Evolutionary conservation across 2,888 invertebrate species (phyloP), one percentile per base, ranked within the genome.

Genomic region (Zele albiditarsus): DNA sequence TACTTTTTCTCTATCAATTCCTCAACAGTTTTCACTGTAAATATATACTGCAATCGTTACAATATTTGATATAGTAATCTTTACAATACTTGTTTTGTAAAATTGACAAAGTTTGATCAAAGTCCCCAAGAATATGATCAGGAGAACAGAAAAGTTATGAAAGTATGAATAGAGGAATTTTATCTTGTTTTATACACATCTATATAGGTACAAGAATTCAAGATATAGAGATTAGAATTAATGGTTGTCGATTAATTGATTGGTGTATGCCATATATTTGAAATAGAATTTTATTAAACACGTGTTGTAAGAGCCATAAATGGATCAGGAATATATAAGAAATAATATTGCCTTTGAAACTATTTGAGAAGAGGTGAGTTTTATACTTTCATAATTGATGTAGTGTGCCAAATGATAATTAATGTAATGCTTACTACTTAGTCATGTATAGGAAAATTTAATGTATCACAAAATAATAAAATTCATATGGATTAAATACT

Each of bases 81-180:
- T 14, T 28, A 23, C 62, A 4, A 27, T 53, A 58, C 28, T 28
- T 27, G 33, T 60, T 27, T 33, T 25, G 38, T 70, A 60, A 20
- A 70, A 70, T 70, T 70, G 38, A 60, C 60, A 70, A 60, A 70
- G 70, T 70, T 70, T 42, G 70, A 70, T 70, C 70, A 60, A 60
- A 70, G 42, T 70, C 53, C n/a, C 60, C 38, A 27, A 42, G 25
- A 42, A 58, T 42, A 58, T 70, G 25, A 70, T 70, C 60, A 49
- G 60, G 70, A n/a, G 6, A 38, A 1, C 70, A 70, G 60, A 23
- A 31, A 25, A 8, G 10, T 10, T 5, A 10, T 8, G 38, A 38
- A 69, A 46, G 33, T 28, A 4, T 1, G 3, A n/a, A 16, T 31
- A 53, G 6, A 53, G 53, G 20, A 53, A 23, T 53, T 53, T 53